Conservation (phyloP, 1,140 invertebrate species). For the Ceratina calcarata region DNA sequence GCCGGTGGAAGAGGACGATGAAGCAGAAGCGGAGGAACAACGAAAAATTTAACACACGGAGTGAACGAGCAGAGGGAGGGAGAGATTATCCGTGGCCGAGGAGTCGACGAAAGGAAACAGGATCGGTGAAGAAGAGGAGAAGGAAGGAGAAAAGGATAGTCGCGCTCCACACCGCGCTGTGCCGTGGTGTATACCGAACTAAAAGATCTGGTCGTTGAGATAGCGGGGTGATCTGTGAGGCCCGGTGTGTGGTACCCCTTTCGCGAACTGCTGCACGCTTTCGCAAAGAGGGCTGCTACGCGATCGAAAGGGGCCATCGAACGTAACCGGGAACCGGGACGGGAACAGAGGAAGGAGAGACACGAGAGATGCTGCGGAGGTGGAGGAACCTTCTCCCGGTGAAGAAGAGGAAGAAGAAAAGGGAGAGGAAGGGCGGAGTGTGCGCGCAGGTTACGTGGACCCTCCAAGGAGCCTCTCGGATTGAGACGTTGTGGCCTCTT, state of each 20-base stretch:
- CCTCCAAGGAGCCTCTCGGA: conserved; percentile 76
- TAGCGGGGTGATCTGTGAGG: conserved; percentile 80
- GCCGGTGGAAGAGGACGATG: conserved; percentile 8
- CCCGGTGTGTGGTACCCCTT: conserved; percentile 80
- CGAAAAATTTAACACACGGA: no score
- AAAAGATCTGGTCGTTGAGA: conserved; percentile 75
- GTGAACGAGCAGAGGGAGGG: no score
- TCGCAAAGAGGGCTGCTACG: conserved; percentile 64
- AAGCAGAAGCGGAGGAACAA: conserved; percentile 7
- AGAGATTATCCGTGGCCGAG: no score
- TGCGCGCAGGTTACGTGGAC: conserved; percentile 63
- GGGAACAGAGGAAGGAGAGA: conserved; percentile 8
- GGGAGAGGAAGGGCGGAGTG: background rate
- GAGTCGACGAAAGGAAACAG: no score
- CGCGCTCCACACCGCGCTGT: conserved; percentile 45
- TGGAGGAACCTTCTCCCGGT: background rate
- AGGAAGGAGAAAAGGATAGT: conserved; percentile 36
- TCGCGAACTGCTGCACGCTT: conserved; percentile 76
- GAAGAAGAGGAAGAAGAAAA: conserved; percentile 10
- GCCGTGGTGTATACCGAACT: conserved; percentile 63
- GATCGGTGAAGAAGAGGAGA: conserved; percentile 5
- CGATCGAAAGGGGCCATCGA: conserved; percentile 53
- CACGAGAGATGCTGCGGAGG: background rate
- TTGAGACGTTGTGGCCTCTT: conserved; percentile 80
- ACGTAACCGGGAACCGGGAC: conserved; percentile 31